Conservation (phyloP, 2,888 invertebrate species). For the Caenorhabditis sp. region DNA sequence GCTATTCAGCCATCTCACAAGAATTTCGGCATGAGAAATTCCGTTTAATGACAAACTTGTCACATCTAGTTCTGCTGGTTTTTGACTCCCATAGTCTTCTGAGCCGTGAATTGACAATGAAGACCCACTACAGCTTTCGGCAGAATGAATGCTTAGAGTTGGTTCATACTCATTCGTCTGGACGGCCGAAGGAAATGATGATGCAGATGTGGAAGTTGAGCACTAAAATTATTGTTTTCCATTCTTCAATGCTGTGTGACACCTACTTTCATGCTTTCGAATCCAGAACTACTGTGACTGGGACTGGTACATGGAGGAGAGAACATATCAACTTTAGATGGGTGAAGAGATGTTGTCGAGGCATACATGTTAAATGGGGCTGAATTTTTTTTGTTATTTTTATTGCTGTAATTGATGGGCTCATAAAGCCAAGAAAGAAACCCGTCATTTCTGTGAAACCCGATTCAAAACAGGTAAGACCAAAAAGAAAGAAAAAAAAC, state of each 20-base stretch:
- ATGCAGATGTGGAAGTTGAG: slow-evolving; percentile 47
- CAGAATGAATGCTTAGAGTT: slow-evolving; percentile 30
- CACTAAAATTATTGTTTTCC: slow-evolving; percentile 13
- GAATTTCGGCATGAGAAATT: slow-evolving; percentile 90
- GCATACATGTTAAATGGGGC: slow-evolving; percentile 27
- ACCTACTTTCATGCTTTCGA: slow-evolving; percentile 67
- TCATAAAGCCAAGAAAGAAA: too few species aligned
- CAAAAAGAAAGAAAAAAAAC: too few species aligned
- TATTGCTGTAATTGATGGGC: too few species aligned
- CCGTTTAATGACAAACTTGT: slow-evolving; percentile 83
- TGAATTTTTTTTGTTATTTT: too few species aligned
- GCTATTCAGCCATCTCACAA: slow-evolving; percentile 93
- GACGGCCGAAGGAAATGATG: slow-evolving; percentile 40
- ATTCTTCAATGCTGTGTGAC: neutral
- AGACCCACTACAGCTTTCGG: slow-evolving; percentile 51
- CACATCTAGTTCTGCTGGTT: slow-evolving; percentile 80
- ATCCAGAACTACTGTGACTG: slow-evolving; percentile 69
- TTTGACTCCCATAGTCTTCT: too few species aligned
- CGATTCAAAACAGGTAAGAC: too few species aligned
- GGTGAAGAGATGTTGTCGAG: slow-evolving; percentile 24
- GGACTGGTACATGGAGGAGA: slow-evolving; percentile 62
- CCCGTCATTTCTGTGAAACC: too few species aligned
- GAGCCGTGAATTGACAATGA: slow-evolving; percentile 41
- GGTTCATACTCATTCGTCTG: slow-evolving; percentile 41
- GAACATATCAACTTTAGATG: slow-evolving; percentile 42